A percentile compares a stretch with the other conserved stretches of the same genome.
phyloP scores from a whole-genome alignment of 2,113 vertebrate species.

The Gulo gulo region DNA sequence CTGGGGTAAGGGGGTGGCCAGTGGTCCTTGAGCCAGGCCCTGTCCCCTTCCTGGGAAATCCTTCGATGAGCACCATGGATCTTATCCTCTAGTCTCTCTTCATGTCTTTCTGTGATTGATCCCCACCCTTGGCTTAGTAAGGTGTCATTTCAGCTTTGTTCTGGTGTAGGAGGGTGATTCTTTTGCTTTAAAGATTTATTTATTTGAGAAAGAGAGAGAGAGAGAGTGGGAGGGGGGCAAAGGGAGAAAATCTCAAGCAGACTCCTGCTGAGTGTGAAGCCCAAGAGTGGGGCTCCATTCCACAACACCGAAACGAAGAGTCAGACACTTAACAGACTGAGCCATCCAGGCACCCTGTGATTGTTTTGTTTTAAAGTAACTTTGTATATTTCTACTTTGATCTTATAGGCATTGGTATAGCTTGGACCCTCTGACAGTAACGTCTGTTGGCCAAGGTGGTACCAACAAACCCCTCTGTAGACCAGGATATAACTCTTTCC shows the following conservation, averaged over 20 bases:
- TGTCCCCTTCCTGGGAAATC: neutral
- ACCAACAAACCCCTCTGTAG: neutral
- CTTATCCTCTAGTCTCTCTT: neutral
- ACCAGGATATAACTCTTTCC: neutral
- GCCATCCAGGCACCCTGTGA: neutral
- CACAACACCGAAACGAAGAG: neutral
- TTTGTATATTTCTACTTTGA: neutral
- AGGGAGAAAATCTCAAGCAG: neutral
- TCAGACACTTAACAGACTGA: neutral
- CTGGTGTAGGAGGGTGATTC: neutral
- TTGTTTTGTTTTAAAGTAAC: neutral
- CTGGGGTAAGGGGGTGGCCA: fast-evolving
- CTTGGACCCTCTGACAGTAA: neutral
- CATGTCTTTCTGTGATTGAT: neutral
- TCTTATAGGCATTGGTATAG: neutral
- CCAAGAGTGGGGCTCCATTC: neutral
- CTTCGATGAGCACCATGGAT: neutral
- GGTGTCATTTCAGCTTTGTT: neutral
- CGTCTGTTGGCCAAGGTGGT: neutral
- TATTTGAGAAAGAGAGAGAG: neutral
- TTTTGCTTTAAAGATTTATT: neutral
- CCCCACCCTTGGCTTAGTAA: neutral
- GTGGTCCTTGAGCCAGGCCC: neutral
- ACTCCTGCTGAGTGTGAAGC: neutral
- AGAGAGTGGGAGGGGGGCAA: neutral